These are phyloP conservation scores for Oreotrochilus melanogaster DNA, from an alignment of 2,113 vertebrate genomes.

Conservation along the genomic window DNA sequence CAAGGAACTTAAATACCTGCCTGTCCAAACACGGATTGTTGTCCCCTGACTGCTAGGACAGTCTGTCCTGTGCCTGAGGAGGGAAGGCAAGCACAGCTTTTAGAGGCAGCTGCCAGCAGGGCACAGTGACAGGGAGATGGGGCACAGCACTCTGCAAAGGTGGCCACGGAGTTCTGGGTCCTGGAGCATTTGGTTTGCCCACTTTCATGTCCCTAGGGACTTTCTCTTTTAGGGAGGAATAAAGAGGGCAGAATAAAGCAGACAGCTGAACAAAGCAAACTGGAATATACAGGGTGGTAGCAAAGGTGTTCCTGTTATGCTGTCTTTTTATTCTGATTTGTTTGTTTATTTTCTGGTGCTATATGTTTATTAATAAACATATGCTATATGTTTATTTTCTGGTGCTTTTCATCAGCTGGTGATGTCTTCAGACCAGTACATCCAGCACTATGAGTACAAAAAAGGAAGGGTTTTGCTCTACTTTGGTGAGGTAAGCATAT, in stretches of 20 bases:
- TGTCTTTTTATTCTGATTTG: neutral
- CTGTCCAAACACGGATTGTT: neutral
- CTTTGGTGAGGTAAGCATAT: conserved; percentile 70
- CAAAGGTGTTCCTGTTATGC: neutral
- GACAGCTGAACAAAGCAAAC: neutral
- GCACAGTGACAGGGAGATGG: neutral
- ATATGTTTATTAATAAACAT: too few relatives aligned
- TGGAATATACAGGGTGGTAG: neutral
- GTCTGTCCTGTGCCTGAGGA: neutral
- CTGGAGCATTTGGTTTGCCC: neutral
- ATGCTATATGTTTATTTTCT: too few relatives aligned
- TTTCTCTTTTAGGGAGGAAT: neutral
- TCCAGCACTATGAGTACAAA: conserved; percentile 74
- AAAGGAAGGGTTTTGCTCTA: conserved; percentile 76
- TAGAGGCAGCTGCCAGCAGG: neutral
- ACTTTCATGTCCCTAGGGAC: neutral
- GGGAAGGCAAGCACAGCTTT: neutral
- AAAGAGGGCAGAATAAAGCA: neutral
- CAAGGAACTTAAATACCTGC: accelerated
- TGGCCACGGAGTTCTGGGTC: neutral
- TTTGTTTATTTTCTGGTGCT: neutral
- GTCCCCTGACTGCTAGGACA: accelerated
- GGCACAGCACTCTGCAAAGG: neutral
- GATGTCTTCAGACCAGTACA: conserved; percentile 74
- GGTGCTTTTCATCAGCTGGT: too few relatives aligned